These are phyloP conservation scores for Apostichopus parvimensis DNA, from an alignment of 35 echinoderm and acorn worm genomes.

Conservation along the genomic window DNA sequence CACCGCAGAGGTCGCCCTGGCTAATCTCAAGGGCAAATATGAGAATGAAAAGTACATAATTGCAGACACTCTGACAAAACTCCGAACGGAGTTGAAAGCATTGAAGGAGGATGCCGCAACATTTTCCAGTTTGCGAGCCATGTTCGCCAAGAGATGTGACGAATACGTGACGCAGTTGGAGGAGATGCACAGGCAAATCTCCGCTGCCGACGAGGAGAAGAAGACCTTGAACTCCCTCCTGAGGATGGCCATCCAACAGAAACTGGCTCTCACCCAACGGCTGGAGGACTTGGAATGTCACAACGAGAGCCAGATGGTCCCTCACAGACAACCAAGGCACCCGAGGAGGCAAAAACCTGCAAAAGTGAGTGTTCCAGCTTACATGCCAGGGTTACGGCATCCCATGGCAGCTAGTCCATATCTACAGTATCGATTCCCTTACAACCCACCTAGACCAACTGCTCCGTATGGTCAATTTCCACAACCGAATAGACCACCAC, in stretches of 20 bases:
- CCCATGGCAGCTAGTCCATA: conserved; percentile 14
- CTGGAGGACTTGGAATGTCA: conserved; percentile 88
- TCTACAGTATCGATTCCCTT: conserved; percentile 34
- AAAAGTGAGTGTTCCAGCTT: conserved; percentile 79
- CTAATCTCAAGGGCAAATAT: conserved; percentile 97
- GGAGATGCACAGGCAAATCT: conserved; percentile 86
- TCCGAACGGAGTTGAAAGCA: conserved; percentile 84
- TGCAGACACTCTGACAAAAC: conserved; percentile 96
- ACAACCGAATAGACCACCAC: neutral
- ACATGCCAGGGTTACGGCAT: conserved; percentile 34
- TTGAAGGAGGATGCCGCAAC: conserved; percentile 94
- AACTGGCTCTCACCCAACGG: conserved; percentile 91
- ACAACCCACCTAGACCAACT: conserved; percentile 1
- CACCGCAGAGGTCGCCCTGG: conserved; percentile 93
- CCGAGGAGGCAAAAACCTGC: conserved; percentile 77
- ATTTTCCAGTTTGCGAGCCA: conserved; percentile 89
- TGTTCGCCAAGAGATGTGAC: conserved; percentile 95
- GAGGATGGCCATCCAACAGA: conserved; percentile 98
- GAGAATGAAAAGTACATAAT: conserved; percentile 91
- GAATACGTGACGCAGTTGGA: conserved; percentile 98
- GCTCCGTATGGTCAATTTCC: conserved; percentile 13
- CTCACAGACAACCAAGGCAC: conserved; percentile 12
- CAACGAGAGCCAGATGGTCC: conserved; percentile 79
- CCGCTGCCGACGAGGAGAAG: conserved; percentile 91
- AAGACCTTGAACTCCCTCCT: conserved; percentile 96